Evolutionary conservation across 1,140 invertebrate genomes (phyloP), one percentile per base, ranked within the genome.

Genomic region (Physella acuta): DNA sequence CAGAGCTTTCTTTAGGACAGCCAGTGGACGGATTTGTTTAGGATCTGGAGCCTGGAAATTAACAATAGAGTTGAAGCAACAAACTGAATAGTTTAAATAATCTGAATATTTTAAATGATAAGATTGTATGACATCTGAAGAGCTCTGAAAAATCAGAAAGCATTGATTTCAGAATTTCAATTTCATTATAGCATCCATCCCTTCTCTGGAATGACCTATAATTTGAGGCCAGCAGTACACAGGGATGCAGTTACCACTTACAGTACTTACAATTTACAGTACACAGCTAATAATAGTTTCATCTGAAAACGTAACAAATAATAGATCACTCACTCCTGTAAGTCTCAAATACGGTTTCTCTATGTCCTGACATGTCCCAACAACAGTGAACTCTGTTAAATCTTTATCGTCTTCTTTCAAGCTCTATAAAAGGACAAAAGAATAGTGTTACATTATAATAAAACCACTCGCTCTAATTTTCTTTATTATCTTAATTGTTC

Each of bases 331-430:
- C 86, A 91, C 91, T 58, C 90, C 92, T 36, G 97, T 99, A 4
- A 99, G 88, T 77, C 97, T 88, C 55, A 99, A 88, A 84, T 97
- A 99, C 53, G 90, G 92, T 83, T 99, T 99, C 84, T 98, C 96
- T 73, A 99, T 85, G 83, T 97, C 92, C 81, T 88, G 89, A 86
- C 93, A 97, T 1, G 93, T 94, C 34, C 96, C 97, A 68, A 98
- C 91, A 82, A 98, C 93, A 85, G 95, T 92, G 82, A 77, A 78
- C 62, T 74, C 76, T 34, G 71, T 61, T 52, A 81, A 78, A 58
- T 81, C 81, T 51, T 79, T 71, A n/a, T 79, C 81, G 20, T 77
- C 77, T 59, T 79, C 81, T 67, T 79, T 73, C 51, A 72, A 73
- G 67, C 72, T 78, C 80, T 81, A 67, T 4, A 71, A 72, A 56